A percentile compares a stretch with the other conserved stretches of the same genome.
phyloP scores from a whole-genome alignment of 2,113 vertebrate genomes.

The Cettia cetti region DNA sequence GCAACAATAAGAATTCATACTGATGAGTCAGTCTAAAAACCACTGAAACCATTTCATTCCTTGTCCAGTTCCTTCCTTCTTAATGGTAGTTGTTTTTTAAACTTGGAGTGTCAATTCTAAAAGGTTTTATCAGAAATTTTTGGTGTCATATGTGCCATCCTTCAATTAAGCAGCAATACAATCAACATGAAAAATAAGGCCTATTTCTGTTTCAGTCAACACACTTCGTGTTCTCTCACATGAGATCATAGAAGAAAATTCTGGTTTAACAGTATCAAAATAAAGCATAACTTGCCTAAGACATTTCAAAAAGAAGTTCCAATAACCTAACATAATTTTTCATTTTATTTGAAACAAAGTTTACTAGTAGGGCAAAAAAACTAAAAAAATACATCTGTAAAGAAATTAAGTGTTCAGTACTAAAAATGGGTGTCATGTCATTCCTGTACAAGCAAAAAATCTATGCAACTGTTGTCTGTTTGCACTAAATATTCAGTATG shows the following conservation, averaged over 20 bases:
- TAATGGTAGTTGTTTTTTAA: neutral
- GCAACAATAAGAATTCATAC: neutral
- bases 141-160: neutral
- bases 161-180: neutral
- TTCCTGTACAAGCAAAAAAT: constrained; percentile 49
- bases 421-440: constrained; percentile 26
- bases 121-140: neutral
- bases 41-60: neutral
- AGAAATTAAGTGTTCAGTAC: constrained; percentile 47
- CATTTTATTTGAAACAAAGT: neutral
- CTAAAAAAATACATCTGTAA: neutral
- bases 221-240: neutral
- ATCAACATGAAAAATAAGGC: neutral
- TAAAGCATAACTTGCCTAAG: neutral
- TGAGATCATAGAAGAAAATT: neutral
- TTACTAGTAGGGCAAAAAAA: neutral
- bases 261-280: neutral
- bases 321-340: neutral
- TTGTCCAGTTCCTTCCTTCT: neutral
- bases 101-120: neutral
- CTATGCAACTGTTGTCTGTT: constrained; percentile 44
- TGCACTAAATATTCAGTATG: constrained; percentile 42
- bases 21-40: neutral
- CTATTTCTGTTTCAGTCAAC: neutral
- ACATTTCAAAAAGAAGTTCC: neutral